Evolutionary conservation across 1,140 invertebrate genomes (phyloP).

Genomic region (Drosophila baimaii): DNA sequence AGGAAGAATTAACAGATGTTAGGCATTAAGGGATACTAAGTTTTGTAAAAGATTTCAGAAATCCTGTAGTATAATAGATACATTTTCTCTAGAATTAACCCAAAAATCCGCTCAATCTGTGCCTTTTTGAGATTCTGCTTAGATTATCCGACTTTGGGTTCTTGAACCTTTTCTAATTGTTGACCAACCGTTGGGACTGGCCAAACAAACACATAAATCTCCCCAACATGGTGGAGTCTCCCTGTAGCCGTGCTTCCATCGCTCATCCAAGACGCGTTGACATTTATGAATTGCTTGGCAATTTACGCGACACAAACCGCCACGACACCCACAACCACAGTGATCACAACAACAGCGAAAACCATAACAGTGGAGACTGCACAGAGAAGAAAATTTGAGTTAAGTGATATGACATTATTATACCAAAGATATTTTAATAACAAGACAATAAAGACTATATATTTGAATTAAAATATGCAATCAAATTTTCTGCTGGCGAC

Average conservation of each 20-base stretch:
- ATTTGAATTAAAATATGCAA: too few relatives aligned
- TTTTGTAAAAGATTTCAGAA: too few relatives aligned
- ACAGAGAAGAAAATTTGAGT: constrained; percentile 21
- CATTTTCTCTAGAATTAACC: not conserved
- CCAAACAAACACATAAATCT: constrained; percentile 65
- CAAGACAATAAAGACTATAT: too few relatives aligned
- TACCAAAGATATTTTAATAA: too few relatives aligned
- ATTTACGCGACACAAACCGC: constrained; percentile 71
- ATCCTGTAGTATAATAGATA: not conserved
- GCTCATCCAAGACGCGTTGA: constrained; percentile 61
- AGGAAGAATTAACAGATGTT: not conserved
- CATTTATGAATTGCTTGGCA: constrained; percentile 80
- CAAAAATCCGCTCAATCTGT: not conserved
- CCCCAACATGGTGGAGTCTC: constrained; percentile 1
- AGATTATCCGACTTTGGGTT: not conserved
- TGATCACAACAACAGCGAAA: constrained; percentile 4
- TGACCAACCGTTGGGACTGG: constrained; percentile 1
- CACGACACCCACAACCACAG: constrained; percentile 65
- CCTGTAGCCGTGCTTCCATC: constrained; percentile 10
- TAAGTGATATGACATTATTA: too few relatives aligned
- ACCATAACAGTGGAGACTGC: not conserved
- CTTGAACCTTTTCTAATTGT: constrained; percentile 60
- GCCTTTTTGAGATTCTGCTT: not conserved
- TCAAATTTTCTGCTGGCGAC: too few relatives aligned
- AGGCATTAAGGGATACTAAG: too few relatives aligned